Evolutionary conservation across 2,888 invertebrate genomes (phyloP), one percentile per base, ranked within the genome.

Genomic region (Plutella xylostella): DNA sequence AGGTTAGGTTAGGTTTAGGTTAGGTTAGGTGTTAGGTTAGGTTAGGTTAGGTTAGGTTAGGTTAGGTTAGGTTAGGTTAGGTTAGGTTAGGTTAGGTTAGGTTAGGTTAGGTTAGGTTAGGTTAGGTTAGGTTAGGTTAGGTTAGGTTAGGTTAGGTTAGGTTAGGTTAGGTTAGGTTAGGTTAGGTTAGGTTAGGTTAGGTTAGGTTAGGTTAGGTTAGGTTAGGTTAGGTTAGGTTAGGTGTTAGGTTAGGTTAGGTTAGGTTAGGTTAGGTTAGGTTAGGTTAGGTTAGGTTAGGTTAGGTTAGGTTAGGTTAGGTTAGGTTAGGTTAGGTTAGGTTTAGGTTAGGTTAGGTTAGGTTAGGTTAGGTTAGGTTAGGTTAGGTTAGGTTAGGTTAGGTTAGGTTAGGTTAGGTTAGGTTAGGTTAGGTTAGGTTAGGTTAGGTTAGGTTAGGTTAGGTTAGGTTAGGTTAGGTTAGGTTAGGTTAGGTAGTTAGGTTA

Each of bases 151-250:
- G 31, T 11, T 31, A 31, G n/a, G 31, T 31, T n/a, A 31, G 9
- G 6, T n/a, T n/a, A 7, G 15, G 33, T 33, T 33, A 33, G 33
- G 33, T 33, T 33, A 33, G 33, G 33, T 33, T 33, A 33, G 33
- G 33, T 33, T 33, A 33, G 33, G 33, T 33, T 33, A 33, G 33
- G 33, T 33, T 33, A 33, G 33, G 33, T 33, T 33, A 33, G 33
- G 33, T 33, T 33, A 33, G 33, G 33, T 33, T 33, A 33, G 33
- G 33, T 33, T 33, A 33, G 33, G 33, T 33, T 33, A 33, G 33
- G 33, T 33, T 33, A 33, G 33, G 33, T 33, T 33, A 33, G 33
- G 14, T 33, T 33, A 33, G 33, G 33, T 33, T 33, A 33, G 33
- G 33, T 33, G 31, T 31, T 31, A 31, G 31, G 31, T 31, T 31